Base-by-base conservation (phyloP, 2,888 invertebrate genomes). In the Rhamnusium bicolor region DNA sequence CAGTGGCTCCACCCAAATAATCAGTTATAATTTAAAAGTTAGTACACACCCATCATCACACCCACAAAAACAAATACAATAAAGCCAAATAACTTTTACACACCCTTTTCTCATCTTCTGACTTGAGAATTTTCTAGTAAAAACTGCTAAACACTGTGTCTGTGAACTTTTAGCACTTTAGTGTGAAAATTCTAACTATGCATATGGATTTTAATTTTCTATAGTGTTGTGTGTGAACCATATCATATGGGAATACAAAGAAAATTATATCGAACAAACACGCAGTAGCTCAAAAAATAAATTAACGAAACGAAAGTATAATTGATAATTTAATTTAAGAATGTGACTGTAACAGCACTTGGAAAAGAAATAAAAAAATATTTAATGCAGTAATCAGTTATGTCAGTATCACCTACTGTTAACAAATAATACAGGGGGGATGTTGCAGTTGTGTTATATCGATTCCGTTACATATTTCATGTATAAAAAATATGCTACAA, bases 211-310 rank as follows among this genome's bases (percentile, higher is more conserved):
- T 61, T 62, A 24, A n/a, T 69, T 72, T 68, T 61, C n/a, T 47
- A 27, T 24, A 60, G 32, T 40, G 70, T 49, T 32, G 56, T 76
- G 69, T 72, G 76, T 68, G 76, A 72, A 77, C 46, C 67, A 47
- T 62, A 71, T 71, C 72, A 74, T 70, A 70, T 73, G 74, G 73
- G 75, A 60, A 69, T 74, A 62, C 32, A 66, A 69, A 46, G 65
- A 40, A 61, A 68, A 62, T 71, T 67, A 68, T 77, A 80, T 80
- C 78, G 78, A 79, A 70, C 75, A 74, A 79, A 79, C 79, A 72
- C 77, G 75, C 73, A 75, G 46, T 65, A 61, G 27, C 66, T 58
- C 63, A 63, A 69, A 73, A 67, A 63, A 74, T 16, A 16, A 58
- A 69, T 74, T 74, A 74, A 68, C 71, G 47, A 56, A 40, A 40